A percentile compares a stretch with the other conserved stretches of the same genome.
Conservation (phyloP, 2,888 invertebrate species). For the Furcula furcula region DNA sequence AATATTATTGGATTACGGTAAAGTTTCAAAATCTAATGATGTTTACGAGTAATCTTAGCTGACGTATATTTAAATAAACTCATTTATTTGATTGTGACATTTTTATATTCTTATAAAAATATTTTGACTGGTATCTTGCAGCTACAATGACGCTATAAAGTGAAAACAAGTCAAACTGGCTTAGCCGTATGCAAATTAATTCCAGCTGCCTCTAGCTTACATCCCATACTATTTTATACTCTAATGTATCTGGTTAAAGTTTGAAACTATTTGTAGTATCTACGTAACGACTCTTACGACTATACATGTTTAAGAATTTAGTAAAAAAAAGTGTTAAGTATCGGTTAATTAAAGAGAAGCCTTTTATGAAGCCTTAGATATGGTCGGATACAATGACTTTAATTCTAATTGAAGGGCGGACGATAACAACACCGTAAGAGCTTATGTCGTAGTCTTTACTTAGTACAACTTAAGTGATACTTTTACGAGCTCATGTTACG, state of each 20-base stretch:
- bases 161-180: conserved; percentile 48
- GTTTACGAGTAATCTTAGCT: no score
- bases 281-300: no score
- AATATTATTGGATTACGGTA: no score
- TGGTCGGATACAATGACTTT: conserved; percentile 42
- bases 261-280: conserved; percentile 28
- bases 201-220: conserved; percentile 30
- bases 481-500: no score
- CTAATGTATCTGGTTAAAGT: conserved; percentile 35
- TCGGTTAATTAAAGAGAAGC: conserved; percentile 71
- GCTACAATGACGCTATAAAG: conserved; percentile 4
- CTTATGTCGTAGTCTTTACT: no score
- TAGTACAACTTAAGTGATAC: no score
- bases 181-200: conserved; percentile 52
- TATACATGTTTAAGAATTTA: conserved; percentile 20
- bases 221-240: conserved; percentile 34
- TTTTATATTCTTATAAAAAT: conserved; percentile 3
- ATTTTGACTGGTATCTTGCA: not conserved
- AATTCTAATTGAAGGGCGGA: conserved; percentile 27
- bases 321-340: conserved; percentile 51
- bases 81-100: not conserved
- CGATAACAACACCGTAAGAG: no score
- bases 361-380: conserved; percentile 62
- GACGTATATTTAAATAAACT: no score
- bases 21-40: no score